Conservation (phyloP, 1,140 invertebrate genomes). For the Cotesia chilonis region DNA sequence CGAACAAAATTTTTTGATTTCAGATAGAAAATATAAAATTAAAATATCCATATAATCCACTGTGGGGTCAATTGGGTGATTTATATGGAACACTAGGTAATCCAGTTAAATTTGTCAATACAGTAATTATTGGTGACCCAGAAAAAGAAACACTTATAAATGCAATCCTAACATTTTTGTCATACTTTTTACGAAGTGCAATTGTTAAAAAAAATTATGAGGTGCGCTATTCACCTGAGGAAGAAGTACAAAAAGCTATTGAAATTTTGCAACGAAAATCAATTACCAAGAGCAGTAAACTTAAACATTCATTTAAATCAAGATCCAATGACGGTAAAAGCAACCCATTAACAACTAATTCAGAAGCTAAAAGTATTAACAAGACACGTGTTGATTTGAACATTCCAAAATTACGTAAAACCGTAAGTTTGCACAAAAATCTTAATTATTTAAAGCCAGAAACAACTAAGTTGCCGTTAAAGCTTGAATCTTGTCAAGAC, state of each 20-base stretch:
- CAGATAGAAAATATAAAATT: constrained; percentile 62
- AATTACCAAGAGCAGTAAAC: constrained; percentile 37
- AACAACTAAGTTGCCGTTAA: constrained; percentile 29
- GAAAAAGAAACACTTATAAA: constrained; percentile 73
- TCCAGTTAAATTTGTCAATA: constrained; percentile 78
- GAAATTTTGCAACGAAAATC: constrained; percentile 46
- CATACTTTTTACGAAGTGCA: constrained; percentile 78
- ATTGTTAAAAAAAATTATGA: constrained; percentile 53
- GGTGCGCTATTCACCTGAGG: constrained; percentile 46
- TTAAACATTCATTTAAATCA: constrained; percentile 10
- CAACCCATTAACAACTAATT: neutral
- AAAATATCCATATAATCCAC: constrained; percentile 75
- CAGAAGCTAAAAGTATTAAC: constrained; percentile 3
- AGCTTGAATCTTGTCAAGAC: constrained; percentile 40
- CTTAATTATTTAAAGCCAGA: constrained; percentile 46
- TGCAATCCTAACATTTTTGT: constrained; percentile 74
- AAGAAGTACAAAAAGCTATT: constrained; percentile 55
- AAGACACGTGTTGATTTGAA: constrained; percentile 11
- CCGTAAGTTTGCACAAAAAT: constrained; percentile 50
- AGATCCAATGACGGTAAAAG: neutral
- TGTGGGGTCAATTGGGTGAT: constrained; percentile 88
- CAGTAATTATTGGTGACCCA: constrained; percentile 78
- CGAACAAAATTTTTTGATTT: constrained; percentile 39
- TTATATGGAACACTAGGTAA: constrained; percentile 83
- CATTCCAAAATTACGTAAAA: constrained; percentile 51